These are phyloP conservation scores for Hanleya hanleyi DNA, from an alignment of 2,888 invertebrate species.

Conservation along the genomic window DNA sequence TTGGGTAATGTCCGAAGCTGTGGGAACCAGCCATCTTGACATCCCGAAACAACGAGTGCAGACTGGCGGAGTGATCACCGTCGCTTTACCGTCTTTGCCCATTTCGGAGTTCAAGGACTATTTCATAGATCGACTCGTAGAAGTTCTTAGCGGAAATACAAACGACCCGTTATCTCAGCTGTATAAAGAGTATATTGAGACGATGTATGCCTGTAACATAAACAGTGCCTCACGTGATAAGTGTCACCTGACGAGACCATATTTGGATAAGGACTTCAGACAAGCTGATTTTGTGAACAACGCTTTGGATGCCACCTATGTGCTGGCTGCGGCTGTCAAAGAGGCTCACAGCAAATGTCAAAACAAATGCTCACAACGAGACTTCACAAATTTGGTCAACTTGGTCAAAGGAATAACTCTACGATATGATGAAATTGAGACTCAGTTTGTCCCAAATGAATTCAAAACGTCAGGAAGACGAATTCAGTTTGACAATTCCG, in stretches of 20 bases:
- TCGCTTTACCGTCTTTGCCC: background rate
- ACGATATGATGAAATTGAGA: slow-evolving; percentile 36
- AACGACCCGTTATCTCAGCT: background rate
- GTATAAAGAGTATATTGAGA: background rate
- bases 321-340: slow-evolving; percentile 48
- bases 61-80: background rate
- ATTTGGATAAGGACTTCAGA: background rate
- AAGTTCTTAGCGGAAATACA: background rate
- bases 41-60: background rate
- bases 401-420: slow-evolving; percentile 36
- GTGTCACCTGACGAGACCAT: background rate
- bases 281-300: slow-evolving; percentile 40
- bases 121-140: slow-evolving; percentile 4
- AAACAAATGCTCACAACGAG: no score
- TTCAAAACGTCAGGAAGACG: slow-evolving; percentile 28
- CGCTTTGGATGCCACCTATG: slow-evolving; percentile 54
- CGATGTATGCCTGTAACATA: background rate
- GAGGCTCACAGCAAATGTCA: no score
- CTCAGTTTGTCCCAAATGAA: slow-evolving; percentile 38
- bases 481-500: slow-evolving; percentile 40
- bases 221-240: background rate
- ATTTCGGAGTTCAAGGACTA: slow-evolving; percentile 27
- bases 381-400: background rate
- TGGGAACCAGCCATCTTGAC: slow-evolving; percentile 39
- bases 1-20: slow-evolving; percentile 54